Evolutionary conservation across 1,140 invertebrate genomes (phyloP), one percentile per base, ranked within the genome.

Genomic region (Daktulosphaira vitifoliae): DNA sequence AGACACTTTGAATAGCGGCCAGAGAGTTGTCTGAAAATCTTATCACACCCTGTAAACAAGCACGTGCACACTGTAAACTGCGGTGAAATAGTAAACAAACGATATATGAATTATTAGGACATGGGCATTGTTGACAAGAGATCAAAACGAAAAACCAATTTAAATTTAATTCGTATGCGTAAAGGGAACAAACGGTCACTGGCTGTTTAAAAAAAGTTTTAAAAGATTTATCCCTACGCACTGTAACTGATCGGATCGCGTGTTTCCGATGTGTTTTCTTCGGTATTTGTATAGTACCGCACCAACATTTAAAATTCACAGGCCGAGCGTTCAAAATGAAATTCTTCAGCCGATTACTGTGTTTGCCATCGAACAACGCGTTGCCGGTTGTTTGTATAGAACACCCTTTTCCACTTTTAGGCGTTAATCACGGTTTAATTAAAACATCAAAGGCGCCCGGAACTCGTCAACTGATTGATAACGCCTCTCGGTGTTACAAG

Each of bases 1-100:
- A 70, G 29, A 70, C 70, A 2, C 67, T 66, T 18, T 70, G 70
- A 2, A 70, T 59, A 39, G 69, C 23, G 15, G 68, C 33, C 0
- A 53, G 53, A 4, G 37, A 11, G 20, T 68, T 38, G 9, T 64
- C 67, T 11, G 15, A 7, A n/a, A 69, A 23, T 23, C 67, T 59
- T 11, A 68, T 68, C n/a, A 70, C 42, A n/a, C 68, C 70, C 70
- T 70, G 67, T 4, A 62, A 66, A 33, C 29, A 33, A 33, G 29
- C 23, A 50, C n/a, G 23, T 33, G 11, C 11, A 33, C 29, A 33
- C 11, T 33, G 5, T 33, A 11, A 33, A 33, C 29, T 6, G 29
- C 29, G 29, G 29, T 33, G 11, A 6, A 33, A 33, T 33, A 33
- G 11, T 33, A 33, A 33, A 33, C 29, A 11, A 33, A 11, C 11